Evolutionary conservation across 2,888 invertebrate species (phyloP).

Genomic region (Toxonevra muliebris): DNA sequence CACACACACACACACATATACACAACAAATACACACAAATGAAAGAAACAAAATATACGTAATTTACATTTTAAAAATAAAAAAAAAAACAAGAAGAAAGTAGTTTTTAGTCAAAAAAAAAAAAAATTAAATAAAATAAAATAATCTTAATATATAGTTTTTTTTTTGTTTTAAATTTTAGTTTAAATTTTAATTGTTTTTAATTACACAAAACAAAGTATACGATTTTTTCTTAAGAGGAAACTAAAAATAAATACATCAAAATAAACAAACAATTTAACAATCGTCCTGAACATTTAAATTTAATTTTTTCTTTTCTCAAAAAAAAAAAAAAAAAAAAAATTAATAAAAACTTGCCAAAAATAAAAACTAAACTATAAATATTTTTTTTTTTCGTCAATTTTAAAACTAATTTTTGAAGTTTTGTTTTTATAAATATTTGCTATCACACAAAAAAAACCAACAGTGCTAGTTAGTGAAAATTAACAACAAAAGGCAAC

Average conservation of each 20-base stretch:
- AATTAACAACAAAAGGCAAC: background rate
- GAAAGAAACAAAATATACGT: constrained; percentile 1
- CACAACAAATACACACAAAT: background rate
- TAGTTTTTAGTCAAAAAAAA: background rate
- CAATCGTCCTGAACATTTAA: constrained; percentile 37
- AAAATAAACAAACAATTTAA: constrained; percentile 11
- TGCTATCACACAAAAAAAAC: constrained; percentile 7
- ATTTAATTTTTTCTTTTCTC: too few relatives aligned
- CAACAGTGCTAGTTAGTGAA: constrained; percentile 25
- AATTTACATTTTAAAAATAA: background rate
- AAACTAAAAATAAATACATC: constrained; percentile 28
- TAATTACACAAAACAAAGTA: constrained; percentile 35
- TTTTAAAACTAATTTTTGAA: constrained; percentile 22
- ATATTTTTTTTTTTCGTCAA: constrained; percentile 35
- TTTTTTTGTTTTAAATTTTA: too few relatives aligned
- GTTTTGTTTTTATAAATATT: constrained; percentile 25
- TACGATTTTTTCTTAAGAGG: constrained; percentile 43
- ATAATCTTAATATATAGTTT: too few relatives aligned
- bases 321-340: constrained; percentile 37
- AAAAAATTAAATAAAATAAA: background rate
- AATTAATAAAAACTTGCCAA: too few relatives aligned
- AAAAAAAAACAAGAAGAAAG: background rate
- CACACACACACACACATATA: background rate
- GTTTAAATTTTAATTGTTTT: too few relatives aligned
- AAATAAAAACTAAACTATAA: constrained; percentile 28